A percentile compares a stretch with the other conserved stretches of the same genome.
Conservation (phyloP, 2,797 vertebrate species). For the Gorsachius magnificus region DNA sequence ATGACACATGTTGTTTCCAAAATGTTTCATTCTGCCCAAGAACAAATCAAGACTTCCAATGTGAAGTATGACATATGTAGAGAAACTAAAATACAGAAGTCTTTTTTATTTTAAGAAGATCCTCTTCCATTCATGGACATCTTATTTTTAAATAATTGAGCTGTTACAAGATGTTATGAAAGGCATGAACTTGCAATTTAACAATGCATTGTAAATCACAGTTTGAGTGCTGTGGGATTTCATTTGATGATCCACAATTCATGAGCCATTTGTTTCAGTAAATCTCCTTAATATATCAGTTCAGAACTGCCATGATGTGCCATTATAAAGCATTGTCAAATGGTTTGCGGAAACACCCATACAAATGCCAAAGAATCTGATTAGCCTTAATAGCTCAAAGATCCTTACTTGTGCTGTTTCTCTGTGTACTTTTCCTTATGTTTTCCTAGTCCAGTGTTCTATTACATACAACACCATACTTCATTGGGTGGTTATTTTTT, state of each 20-base stretch:
- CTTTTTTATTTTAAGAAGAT: neutral
- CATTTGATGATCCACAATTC: neutral
- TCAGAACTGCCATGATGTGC: neutral
- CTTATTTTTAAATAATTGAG: neutral
- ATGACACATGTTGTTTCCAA: neutral
- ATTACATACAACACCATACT: neutral
- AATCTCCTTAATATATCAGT: neutral
- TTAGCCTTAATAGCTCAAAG: neutral
- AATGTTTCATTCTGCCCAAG: neutral
- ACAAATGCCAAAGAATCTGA: neutral
- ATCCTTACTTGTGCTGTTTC: neutral
- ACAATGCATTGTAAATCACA: neutral
- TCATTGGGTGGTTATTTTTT: neutral
- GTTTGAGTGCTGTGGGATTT: neutral
- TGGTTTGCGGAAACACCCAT: neutral
- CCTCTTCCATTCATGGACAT: neutral
- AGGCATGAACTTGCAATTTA: neutral
- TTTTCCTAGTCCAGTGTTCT: neutral
- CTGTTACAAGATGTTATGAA: neutral
- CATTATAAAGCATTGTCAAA: neutral
- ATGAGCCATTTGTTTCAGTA: constrained; percentile 1
- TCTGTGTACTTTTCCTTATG: neutral
- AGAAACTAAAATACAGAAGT: neutral
- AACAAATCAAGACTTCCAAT: neutral
- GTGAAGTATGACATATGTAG: neutral